phyloP scores from a whole-genome alignment of 2,797 vertebrate genomes.

The Cetoscarus ocellatus region DNA sequence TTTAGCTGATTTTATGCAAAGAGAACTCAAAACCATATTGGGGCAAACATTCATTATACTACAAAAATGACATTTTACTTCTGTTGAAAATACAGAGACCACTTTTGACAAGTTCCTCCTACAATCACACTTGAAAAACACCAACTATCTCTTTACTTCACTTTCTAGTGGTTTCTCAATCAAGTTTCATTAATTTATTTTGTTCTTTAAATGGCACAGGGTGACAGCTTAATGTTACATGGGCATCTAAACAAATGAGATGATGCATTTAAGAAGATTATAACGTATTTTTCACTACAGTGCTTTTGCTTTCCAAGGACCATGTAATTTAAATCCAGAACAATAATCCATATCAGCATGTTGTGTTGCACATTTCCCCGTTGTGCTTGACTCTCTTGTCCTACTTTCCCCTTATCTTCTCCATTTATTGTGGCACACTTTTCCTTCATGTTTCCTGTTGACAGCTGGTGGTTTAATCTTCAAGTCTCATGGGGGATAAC shows the following conservation, averaged over 20 bases:
- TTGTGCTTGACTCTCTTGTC: not conserved
- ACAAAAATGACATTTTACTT: too few species aligned
- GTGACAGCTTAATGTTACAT: not conserved
- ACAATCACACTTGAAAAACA: too few species aligned
- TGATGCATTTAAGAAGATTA: not conserved
- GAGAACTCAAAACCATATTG: too few species aligned
- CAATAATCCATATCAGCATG: not conserved
- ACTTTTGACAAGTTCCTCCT: too few species aligned
- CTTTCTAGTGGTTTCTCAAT: too few species aligned
- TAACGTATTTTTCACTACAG: not conserved
- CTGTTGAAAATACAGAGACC: too few species aligned
- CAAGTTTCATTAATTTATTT: constrained; percentile 1
- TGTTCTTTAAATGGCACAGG: not conserved
- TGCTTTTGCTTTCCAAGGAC: constrained; percentile 3
- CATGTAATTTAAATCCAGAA: not conserved
- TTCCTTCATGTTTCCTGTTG: constrained; percentile 10
- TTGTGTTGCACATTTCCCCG: constrained; percentile 3
- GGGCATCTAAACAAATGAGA: constrained; percentile 6
- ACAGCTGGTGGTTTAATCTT: constrained; percentile 35
- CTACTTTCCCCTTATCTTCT: not conserved
- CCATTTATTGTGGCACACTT: not conserved
- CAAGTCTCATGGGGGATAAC: constrained; percentile 13
- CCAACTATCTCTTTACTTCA: too few species aligned
- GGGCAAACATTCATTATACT: too few species aligned
- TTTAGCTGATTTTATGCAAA: too few species aligned